Conservation (phyloP, 2,888 invertebrate species). For the Chrysolina americana region DNA sequence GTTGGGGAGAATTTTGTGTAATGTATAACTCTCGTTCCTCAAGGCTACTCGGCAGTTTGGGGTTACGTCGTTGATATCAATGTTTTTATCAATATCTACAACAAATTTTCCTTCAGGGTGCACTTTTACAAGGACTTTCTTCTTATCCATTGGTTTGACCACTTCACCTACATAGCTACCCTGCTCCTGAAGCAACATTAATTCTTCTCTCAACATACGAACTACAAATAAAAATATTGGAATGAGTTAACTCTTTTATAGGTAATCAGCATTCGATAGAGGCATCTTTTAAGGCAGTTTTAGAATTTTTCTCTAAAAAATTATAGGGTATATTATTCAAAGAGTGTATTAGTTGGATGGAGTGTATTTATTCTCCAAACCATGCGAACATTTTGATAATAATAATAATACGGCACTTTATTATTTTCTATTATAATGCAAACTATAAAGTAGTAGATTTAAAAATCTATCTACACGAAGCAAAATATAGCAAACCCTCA, state of each 20-base stretch:
- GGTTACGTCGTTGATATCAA: constrained; percentile 97
- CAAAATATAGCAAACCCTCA: too few relatives aligned
- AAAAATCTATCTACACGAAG: too few relatives aligned
- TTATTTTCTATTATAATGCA: too few relatives aligned
- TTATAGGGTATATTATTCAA: too few relatives aligned
- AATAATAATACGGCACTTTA: too few relatives aligned
- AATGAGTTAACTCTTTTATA: background rate
- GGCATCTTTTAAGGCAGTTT: too few relatives aligned
- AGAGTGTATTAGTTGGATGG: too few relatives aligned
- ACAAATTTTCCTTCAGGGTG: constrained; percentile 99
- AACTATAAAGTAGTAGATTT: too few relatives aligned
- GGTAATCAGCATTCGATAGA: too few relatives aligned
- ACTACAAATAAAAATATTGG: constrained; percentile 73
- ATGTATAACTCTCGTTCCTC: constrained; percentile 97
- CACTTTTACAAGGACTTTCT: constrained; percentile 98
- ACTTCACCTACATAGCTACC: constrained; percentile 99
- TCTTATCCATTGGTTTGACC: constrained; percentile 99
- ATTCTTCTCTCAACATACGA: constrained; percentile 96
- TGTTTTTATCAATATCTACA: constrained; percentile 98
- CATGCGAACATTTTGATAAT: too few relatives aligned
- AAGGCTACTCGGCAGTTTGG: constrained; percentile 98
- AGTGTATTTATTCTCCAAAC: too few relatives aligned
- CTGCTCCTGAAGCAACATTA: constrained; percentile 96
- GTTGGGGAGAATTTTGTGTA: constrained; percentile 98
- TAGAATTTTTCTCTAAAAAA: too few relatives aligned